Evolutionary conservation across 2,888 invertebrate genomes (phyloP).

Genomic region (Odontothrips loti): DNA sequence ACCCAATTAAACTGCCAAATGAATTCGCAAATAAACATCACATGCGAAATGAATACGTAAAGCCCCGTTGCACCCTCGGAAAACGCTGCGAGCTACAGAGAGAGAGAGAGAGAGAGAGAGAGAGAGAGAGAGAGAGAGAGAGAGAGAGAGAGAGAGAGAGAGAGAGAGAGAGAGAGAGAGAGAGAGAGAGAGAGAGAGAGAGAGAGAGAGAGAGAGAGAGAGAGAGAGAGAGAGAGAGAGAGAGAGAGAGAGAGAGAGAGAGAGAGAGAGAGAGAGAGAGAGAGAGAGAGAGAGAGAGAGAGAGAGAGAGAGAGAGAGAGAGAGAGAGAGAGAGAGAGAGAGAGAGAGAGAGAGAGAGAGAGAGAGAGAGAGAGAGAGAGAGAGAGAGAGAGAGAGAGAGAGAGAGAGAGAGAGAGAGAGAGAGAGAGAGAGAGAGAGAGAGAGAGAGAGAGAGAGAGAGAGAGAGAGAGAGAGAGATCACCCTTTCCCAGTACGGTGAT

Average conservation of each 20-base stretch:
- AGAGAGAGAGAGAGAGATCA: too few relatives aligned
- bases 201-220: background rate
- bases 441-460: background rate
- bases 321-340: background rate
- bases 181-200: background rate
- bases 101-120: background rate
- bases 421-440: background rate
- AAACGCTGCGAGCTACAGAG: background rate
- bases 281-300: background rate
- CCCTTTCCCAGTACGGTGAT: too few relatives aligned
- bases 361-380: background rate
- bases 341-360: background rate
- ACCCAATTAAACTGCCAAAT: slow-evolving; percentile 3
- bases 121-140: too few relatives aligned
- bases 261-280: background rate
- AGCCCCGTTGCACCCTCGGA: background rate
- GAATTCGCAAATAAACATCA: slow-evolving; percentile 18
- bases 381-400: background rate
- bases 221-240: background rate
- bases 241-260: too few relatives aligned
- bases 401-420: too few relatives aligned
- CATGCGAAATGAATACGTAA: slow-evolving; percentile 24
- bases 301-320: too few relatives aligned
- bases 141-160: too few relatives aligned
- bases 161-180: background rate